These are phyloP conservation scores for Garrulus glandarius DNA, from an alignment of 2,797 vertebrate species.

Conservation along the genomic window DNA sequence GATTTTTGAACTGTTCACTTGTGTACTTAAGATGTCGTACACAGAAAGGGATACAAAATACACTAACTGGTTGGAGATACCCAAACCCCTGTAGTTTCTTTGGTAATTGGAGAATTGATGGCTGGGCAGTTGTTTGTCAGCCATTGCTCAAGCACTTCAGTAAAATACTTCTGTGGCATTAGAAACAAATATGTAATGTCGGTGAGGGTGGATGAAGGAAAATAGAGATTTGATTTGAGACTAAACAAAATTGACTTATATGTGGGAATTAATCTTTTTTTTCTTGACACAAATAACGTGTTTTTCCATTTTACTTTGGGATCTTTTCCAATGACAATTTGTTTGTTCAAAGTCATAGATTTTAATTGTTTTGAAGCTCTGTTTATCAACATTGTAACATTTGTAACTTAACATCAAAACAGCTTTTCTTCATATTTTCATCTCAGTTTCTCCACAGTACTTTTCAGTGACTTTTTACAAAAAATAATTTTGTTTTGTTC, in stretches of 20 bases:
- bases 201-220: neutral
- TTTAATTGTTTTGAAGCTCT: neutral
- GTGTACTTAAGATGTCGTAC: accelerated
- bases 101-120: neutral
- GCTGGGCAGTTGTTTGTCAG: neutral
- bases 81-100: neutral
- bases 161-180: neutral
- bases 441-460: neutral
- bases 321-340: neutral
- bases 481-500: neutral
- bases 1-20: neutral
- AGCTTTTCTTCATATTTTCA: neutral
- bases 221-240: neutral
- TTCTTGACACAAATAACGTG: neutral
- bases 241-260: neutral
- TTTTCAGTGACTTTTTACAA: neutral
- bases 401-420: neutral
- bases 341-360: neutral
- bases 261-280: neutral
- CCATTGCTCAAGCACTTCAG: neutral
- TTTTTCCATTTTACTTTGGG: neutral
- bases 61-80: neutral
- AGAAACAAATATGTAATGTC: neutral
- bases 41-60: neutral
- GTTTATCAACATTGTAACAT: neutral